Evolutionary conservation across 2,113 vertebrate genomes (phyloP).

Genomic region (Arvicanthis niloticus): DNA sequence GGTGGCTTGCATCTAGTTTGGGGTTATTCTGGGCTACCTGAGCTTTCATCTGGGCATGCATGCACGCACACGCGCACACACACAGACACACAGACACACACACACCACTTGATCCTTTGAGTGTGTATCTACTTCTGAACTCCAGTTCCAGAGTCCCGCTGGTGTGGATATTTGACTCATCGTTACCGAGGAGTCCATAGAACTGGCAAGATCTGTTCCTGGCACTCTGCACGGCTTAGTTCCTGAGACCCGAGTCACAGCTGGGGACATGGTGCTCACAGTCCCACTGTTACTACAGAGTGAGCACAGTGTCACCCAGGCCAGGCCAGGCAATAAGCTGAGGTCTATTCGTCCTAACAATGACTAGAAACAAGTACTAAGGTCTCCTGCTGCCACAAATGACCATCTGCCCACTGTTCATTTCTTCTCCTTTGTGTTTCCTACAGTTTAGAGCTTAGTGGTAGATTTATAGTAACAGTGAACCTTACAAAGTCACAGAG

Average conservation of each 20-base stretch:
- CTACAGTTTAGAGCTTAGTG: background rate
- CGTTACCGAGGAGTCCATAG: background rate
- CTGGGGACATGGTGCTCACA: background rate
- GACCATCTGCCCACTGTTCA: background rate
- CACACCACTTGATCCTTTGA: too few relatives aligned
- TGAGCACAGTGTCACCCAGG: background rate
- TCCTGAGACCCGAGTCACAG: background rate
- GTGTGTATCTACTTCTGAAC: background rate
- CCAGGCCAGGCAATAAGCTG: background rate
- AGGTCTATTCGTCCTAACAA: background rate
- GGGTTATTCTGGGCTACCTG: background rate
- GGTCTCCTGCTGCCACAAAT: background rate
- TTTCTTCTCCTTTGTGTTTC: background rate
- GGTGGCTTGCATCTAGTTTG: background rate
- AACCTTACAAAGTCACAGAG: background rate
- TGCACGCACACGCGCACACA: background rate
- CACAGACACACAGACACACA: background rate
- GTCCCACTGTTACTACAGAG: background rate
- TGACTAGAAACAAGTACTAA: background rate
- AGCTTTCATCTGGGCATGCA: background rate
- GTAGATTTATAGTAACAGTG: constrained; percentile 33
- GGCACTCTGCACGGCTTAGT: background rate
- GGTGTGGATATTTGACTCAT: background rate
- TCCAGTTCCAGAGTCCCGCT: background rate
- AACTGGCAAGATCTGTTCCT: background rate